A percentile compares a stretch with the other conserved stretches of the same genome.
These are phyloP conservation scores for Myrmecophaga tridactyla DNA, from an alignment of 2,113 vertebrate species.

Conservation along the genomic window DNA sequence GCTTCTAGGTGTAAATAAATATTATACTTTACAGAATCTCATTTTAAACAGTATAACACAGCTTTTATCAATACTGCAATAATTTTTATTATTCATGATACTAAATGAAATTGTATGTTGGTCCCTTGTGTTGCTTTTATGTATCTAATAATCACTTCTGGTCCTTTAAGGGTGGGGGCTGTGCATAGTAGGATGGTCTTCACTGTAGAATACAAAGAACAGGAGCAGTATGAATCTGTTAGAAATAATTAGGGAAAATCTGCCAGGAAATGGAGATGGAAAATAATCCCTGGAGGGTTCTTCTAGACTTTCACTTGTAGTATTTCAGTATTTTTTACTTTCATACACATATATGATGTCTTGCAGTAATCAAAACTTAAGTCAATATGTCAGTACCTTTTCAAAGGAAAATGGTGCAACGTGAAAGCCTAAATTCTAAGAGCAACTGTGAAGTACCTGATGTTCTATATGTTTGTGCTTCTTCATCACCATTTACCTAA, in stretches of 20 bases:
- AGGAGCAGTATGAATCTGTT: background rate
- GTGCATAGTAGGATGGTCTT: background rate
- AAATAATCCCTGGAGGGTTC: background rate
- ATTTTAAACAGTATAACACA: background rate
- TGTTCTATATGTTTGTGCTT: background rate
- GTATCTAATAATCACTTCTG: background rate
- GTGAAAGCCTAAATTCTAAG: constrained; percentile 9
- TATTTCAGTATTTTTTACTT: background rate
- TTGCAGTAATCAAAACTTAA: background rate
- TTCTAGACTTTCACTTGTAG: background rate
- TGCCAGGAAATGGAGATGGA: background rate
- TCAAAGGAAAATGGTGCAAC: background rate
- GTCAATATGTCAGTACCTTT: background rate
- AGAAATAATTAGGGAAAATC: background rate
- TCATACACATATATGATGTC: background rate
- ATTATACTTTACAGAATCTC: background rate
- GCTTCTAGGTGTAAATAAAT: background rate
- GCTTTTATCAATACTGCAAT: background rate
- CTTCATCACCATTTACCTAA: background rate
- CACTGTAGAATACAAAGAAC: background rate
- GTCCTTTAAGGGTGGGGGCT: background rate
- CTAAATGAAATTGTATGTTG: background rate
- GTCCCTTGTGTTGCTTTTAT: background rate
- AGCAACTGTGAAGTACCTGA: background rate
- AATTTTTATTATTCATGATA: background rate